Conservation (phyloP, 92 coral and sea anemone genomes). For the Diadumene lineata region DNA sequence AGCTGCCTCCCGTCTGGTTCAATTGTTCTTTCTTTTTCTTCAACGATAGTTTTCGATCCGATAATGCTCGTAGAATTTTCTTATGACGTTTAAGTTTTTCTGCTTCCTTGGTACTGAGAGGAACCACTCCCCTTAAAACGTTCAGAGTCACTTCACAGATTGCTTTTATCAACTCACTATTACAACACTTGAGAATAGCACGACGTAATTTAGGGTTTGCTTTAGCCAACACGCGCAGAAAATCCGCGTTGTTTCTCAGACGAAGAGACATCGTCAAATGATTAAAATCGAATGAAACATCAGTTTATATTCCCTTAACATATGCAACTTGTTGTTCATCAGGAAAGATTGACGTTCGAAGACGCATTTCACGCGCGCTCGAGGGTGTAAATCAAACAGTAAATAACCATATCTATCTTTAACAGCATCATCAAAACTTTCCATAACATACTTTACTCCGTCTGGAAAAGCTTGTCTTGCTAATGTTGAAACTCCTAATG, state of each 20-base stretch:
- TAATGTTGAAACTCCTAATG: too few relatives aligned
- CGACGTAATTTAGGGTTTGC: not conserved
- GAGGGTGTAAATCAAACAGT: too few relatives aligned
- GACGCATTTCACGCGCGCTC: not conserved
- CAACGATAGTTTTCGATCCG: not conserved
- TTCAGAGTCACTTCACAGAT: not conserved
- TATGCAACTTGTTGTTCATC: not conserved
- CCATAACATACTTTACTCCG: too few relatives aligned
- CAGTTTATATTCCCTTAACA: not conserved
- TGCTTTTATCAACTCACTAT: not conserved
- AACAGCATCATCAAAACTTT: too few relatives aligned
- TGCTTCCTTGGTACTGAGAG: not conserved
- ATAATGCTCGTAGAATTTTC: not conserved
- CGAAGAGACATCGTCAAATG: too few relatives aligned
- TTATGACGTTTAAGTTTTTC: too few relatives aligned
- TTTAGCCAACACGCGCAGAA: not conserved
- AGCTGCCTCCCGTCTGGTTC: not conserved
- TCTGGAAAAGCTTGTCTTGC: too few relatives aligned
- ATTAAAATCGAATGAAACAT: not conserved
- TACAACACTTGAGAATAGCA: not conserved
- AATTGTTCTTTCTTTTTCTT: not conserved
- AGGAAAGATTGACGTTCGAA: not conserved
- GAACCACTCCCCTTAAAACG: not conserved
- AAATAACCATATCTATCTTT: too few relatives aligned
- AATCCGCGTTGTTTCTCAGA: not conserved